Evolutionary conservation across 1,140 invertebrate genomes (phyloP), one percentile per base, ranked within the genome.

Genomic region (Lordiphosa stackelbergi): DNA sequence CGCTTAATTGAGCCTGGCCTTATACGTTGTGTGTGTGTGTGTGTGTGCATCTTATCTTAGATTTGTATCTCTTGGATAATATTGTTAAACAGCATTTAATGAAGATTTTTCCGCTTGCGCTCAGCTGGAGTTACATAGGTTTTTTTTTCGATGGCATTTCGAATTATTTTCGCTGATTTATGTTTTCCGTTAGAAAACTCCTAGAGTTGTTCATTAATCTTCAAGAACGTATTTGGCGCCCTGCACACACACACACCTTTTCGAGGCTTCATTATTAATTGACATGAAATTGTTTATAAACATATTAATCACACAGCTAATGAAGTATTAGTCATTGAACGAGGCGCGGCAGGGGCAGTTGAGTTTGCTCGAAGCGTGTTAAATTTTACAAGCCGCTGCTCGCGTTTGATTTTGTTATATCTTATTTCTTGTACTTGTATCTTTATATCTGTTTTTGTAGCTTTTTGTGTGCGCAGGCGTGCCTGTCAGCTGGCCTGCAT

Each of bases 221-320:
- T 45, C 48, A 16, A 46, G 43, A 49, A 37, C 48, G 56, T 24
- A 53, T 69, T 68, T 68, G 77, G 74, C 74, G 75, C 74, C 74
- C 75, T 69, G 24, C 34, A 22, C 41, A 53, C 48, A 69, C 58
- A 16, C 2, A 19, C 19, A 19, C 19, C 54, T 68, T 43, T 43
- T 49, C 28, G 31, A 36, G 56, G 24, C 43, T 43, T 65, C 55
- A 36, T 77, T 84, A 83, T 83, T 83, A 83, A 83, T 83, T 83
- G 77, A 83, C 77, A 73, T 73, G 72, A 59, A 57, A 83, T 73
- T 83, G 78, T 73, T 83, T 83, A 83, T 83, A 83, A 83, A 84
- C 77, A 83, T 83, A 84, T 83, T 83, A 83, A 83, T 83, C 78
- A 83, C 74, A 45, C 35, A 41, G 58, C 60, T 83, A 83, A 83